Percentiles rank a stretch among this genome's conserved stretches.
phyloP scores from a whole-genome alignment of 2,888 invertebrate genomes.

The Trimorus sp. region DNA sequence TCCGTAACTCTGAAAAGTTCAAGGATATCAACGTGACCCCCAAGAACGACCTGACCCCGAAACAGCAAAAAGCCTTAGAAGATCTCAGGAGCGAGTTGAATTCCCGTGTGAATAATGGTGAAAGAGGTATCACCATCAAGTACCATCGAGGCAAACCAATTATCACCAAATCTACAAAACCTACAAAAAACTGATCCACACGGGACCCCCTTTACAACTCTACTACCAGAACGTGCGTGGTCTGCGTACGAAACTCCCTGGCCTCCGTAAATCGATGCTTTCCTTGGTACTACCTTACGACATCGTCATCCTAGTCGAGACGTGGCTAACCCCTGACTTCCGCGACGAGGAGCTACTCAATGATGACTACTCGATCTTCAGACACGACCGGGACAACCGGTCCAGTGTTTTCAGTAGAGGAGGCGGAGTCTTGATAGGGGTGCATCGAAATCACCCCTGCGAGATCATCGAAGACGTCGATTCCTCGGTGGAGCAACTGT shows the following conservation, averaged over 20 bases:
- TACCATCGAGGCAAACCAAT: background rate
- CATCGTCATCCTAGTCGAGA: slow-evolving; percentile 16
- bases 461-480: background rate
- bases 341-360: background rate
- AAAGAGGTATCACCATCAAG: slow-evolving; percentile 4
- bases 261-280: background rate
- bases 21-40: background rate
- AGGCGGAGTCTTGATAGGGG: background rate
- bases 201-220: background rate
- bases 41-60: slow-evolving; percentile 20
- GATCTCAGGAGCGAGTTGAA: too few species aligned
- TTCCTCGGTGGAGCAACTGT: slow-evolving; percentile 5
- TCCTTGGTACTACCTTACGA: background rate
- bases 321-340: slow-evolving; percentile 18
- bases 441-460: background rate
- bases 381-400: slow-evolving; percentile 6
- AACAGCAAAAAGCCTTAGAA: slow-evolving; percentile 5
- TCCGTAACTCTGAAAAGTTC: slow-evolving; percentile 13
- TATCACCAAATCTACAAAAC: background rate
- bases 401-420: slow-evolving; percentile 6
- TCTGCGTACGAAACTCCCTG: slow-evolving; percentile 3
- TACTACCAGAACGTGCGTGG: slow-evolving; percentile 23
- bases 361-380: slow-evolving; percentile 12
- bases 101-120: background rate
- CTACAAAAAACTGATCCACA: background rate